phyloP scores from a whole-genome alignment of 64 coral and sea anemone genomes.

The Acropora tenuis region DNA sequence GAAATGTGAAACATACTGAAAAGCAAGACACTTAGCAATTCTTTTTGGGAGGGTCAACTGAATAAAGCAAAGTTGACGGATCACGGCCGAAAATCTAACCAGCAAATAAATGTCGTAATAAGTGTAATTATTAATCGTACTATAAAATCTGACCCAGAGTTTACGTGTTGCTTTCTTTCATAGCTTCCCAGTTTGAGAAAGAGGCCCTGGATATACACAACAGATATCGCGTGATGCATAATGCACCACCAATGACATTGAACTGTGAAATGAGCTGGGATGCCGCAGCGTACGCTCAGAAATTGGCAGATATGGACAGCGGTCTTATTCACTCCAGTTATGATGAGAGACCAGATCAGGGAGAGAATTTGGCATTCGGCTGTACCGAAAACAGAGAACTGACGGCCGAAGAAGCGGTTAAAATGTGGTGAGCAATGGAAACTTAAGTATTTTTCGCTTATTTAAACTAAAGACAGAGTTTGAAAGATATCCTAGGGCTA shows the following conservation, averaged over 20 bases:
- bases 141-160: too few species aligned
- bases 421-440: conserved; percentile 55
- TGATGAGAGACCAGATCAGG: conserved; percentile 64
- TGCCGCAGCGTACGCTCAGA: conserved; percentile 63
- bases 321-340: conserved; percentile 53
- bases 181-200: conserved; percentile 56
- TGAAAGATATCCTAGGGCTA: too few species aligned
- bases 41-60: too few species aligned
- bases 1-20: too few species aligned
- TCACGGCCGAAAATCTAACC: too few species aligned
- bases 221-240: conserved; percentile 79
- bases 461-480: too few species aligned
- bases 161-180: not conserved
- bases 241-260: conserved; percentile 67
- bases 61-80: too few species aligned
- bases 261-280: conserved; percentile 68
- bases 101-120: too few species aligned
- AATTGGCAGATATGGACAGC: conserved; percentile 59
- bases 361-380: conserved; percentile 77
- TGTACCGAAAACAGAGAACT: conserved; percentile 45
- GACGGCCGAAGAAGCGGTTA: conserved; percentile 65
- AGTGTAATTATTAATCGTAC: too few species aligned
- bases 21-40: too few species aligned
- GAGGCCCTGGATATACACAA: conserved; percentile 78
- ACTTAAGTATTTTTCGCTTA: not conserved